Conservation (phyloP, 2,113 vertebrate species). For the Amphiprion ocellaris region DNA sequence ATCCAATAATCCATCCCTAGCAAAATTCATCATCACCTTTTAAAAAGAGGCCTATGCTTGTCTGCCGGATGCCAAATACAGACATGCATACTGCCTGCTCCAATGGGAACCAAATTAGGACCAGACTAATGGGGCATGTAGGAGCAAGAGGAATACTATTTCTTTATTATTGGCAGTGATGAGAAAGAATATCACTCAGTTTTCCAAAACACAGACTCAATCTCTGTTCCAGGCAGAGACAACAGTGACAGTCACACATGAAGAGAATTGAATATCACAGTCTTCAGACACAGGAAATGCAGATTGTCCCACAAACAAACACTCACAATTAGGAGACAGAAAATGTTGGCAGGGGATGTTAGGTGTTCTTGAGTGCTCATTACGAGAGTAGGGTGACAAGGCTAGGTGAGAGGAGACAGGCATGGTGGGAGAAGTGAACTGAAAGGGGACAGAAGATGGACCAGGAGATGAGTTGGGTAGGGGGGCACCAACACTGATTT, state of each 20-base stretch:
- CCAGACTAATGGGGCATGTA: constrained; percentile 45
- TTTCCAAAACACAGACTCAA: constrained; percentile 17
- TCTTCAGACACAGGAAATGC: constrained; percentile 35
- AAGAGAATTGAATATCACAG: constrained; percentile 52
- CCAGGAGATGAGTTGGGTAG: constrained; percentile 46
- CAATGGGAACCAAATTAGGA: constrained; percentile 53
- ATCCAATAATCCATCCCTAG: constrained; percentile 54
- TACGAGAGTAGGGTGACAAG: constrained; percentile 70
- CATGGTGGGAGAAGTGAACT: constrained; percentile 34
- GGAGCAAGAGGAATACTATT: constrained; percentile 27
- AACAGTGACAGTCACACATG: constrained; percentile 46
- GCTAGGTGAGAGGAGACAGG: constrained; percentile 61
- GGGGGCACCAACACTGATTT: constrained; percentile 71
- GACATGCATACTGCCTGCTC: constrained; percentile 19
- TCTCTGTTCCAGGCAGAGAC: constrained; percentile 32
- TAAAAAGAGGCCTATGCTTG: constrained; percentile 41
- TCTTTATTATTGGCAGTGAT: constrained; percentile 24
- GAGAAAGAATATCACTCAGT: constrained; percentile 18
- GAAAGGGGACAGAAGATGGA: constrained; percentile 46
- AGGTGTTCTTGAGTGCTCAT: constrained; percentile 78
- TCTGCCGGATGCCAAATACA: constrained; percentile 49
- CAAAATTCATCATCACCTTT: constrained; percentile 55
- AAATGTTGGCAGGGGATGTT: constrained; percentile 49
- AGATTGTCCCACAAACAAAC: constrained; percentile 77
- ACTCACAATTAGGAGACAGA: constrained; percentile 73